Evolutionary conservation across 2,113 vertebrate species (phyloP).

Genomic region (Edolisoma coerulescens): DNA sequence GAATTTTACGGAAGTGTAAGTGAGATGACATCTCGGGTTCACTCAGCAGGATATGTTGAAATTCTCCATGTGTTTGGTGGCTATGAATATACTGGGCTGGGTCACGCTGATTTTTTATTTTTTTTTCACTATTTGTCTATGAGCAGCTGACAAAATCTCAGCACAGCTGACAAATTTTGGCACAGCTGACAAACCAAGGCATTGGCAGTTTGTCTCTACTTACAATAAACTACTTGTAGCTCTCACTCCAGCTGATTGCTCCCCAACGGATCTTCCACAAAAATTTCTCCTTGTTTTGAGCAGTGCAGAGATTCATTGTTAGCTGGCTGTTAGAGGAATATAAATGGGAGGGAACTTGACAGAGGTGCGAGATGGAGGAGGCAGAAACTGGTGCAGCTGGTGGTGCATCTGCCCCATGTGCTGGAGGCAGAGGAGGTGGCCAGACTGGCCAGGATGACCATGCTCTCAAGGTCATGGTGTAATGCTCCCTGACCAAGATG

Average conservation of each 20-base stretch:
- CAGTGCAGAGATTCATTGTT: accelerated
- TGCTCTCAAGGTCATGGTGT: accelerated
- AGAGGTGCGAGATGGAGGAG: not conserved
- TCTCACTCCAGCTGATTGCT: not conserved
- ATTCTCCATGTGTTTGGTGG: not conserved
- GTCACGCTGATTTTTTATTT: not conserved
- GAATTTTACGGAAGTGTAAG: not conserved
- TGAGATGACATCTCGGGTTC: not conserved
- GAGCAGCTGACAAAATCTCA: conserved; percentile 5
- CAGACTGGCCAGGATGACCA: not conserved
- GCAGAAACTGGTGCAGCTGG: not conserved
- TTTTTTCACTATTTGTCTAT: not conserved
- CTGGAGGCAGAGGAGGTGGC: not conserved
- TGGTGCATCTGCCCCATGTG: not conserved
- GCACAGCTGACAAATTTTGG: conserved; percentile 7
- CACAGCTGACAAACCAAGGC: not conserved
- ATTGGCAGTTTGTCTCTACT: not conserved
- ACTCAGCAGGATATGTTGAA: not conserved
- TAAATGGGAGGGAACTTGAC: accelerated
- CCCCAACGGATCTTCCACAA: not conserved
- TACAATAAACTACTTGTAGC: not conserved
- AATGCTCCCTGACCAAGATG: not conserved
- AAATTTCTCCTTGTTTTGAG: not conserved
- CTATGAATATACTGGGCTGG: not conserved
- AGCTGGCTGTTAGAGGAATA: not conserved